Conservation (phyloP, 30 jellyfish, hydroid and myxozoan genomes). For the Mastigias papua region DNA sequence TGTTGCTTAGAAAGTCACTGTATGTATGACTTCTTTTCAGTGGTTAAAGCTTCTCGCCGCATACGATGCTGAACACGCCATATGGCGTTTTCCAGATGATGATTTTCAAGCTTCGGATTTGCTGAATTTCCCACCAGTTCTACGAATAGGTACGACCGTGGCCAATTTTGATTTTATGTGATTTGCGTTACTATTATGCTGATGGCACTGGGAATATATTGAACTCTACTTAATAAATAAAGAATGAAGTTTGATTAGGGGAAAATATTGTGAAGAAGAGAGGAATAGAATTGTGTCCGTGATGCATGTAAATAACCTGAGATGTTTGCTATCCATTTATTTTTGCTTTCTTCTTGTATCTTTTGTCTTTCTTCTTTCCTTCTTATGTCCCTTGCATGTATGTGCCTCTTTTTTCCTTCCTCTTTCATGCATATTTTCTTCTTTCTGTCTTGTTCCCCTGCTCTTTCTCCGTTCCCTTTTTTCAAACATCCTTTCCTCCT, state of each 20-base stretch:
- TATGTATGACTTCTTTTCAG: constrained; percentile 11
- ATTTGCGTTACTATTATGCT: too few relatives aligned
- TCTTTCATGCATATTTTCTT: background rate
- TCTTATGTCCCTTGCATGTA: background rate
- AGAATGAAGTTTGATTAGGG: too few relatives aligned
- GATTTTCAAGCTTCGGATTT: constrained; percentile 41
- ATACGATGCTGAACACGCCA: constrained; percentile 34
- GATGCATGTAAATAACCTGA: too few relatives aligned
- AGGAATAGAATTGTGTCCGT: too few relatives aligned
- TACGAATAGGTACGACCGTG: constrained; percentile 47
- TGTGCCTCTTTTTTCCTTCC: background rate
- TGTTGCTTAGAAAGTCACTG: background rate
- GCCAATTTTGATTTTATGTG: background rate
- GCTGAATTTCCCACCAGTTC: constrained; percentile 69
- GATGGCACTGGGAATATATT: too few relatives aligned
- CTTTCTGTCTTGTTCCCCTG: background rate
- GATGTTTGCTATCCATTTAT: too few relatives aligned
- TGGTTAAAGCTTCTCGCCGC: constrained; percentile 68
- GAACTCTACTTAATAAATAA: too few relatives aligned
- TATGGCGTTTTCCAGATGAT: constrained; percentile 73
- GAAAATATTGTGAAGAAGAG: too few relatives aligned
- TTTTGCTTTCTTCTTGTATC: too few relatives aligned
- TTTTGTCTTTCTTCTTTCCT: too few relatives aligned
- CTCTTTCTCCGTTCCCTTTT: background rate
- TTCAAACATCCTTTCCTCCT: background rate